phyloP scores from a whole-genome alignment of 2,113 vertebrate genomes.

The Athene noctua region DNA sequence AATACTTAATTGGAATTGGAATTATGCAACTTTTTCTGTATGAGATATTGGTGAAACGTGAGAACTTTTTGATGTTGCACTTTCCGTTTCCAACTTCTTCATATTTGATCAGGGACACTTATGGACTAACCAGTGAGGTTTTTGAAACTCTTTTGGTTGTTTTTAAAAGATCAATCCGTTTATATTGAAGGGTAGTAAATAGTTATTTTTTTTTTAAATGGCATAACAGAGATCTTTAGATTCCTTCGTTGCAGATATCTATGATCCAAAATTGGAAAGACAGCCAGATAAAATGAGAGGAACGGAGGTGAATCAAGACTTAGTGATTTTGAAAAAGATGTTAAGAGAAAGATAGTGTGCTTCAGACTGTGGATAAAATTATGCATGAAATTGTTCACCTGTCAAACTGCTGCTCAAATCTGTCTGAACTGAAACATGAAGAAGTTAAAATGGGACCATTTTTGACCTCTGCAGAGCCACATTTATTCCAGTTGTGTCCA shows the following conservation, averaged over 20 bases:
- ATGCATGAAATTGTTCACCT: background rate
- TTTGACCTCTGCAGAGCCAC: background rate
- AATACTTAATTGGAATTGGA: background rate
- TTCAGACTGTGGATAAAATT: background rate
- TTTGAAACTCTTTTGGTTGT: background rate
- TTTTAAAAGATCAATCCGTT: background rate
- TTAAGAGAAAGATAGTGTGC: background rate
- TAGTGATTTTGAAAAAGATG: background rate
- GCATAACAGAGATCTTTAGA: background rate
- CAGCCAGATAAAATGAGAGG: background rate
- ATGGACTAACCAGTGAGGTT: background rate
- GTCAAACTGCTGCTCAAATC: background rate
- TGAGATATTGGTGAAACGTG: background rate
- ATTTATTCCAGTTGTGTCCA: background rate
- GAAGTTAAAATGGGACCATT: accelerated
- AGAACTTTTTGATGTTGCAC: background rate
- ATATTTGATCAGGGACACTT: background rate
- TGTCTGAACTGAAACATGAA: background rate
- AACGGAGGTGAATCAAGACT: background rate
- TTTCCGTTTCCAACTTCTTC: background rate
- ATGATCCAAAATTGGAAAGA: background rate
- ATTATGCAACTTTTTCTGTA: background rate
- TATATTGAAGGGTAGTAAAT: background rate
- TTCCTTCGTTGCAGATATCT: background rate
- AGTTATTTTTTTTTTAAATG: background rate